phyloP scores from a whole-genome alignment of 2,888 invertebrate species.

The Dicyrtoma fusca region DNA sequence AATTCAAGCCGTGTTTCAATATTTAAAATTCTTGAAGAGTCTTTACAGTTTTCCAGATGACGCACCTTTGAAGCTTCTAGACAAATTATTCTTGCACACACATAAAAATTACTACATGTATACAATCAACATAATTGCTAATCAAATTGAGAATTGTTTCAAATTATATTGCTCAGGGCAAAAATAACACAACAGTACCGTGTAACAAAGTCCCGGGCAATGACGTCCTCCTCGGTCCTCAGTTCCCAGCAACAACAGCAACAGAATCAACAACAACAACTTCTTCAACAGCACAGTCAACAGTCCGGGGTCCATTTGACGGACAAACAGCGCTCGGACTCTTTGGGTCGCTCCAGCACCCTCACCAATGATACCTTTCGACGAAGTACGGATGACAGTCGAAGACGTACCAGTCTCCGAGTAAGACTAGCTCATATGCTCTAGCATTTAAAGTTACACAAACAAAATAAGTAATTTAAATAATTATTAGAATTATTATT shows the following conservation, averaged over 20 bases:
- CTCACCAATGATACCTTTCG: conserved; percentile 51
- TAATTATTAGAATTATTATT: no score
- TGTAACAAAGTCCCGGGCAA: conserved; percentile 53
- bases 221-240: conserved; percentile 19
- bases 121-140: no score
- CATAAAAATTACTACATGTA: no score
- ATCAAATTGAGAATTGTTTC: no score
- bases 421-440: conserved; percentile 61
- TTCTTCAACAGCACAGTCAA: neutral
- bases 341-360: conserved; percentile 49
- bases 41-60: no score
- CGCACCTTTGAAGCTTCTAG: no score
- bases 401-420: conserved; percentile 66
- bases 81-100: no score
- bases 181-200: conserved; percentile 57
- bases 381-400: conserved; percentile 52
- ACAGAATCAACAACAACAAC: neutral
- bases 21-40: no score
- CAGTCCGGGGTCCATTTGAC: conserved; percentile 25
- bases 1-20: no score
- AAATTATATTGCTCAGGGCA: conserved; percentile 42
- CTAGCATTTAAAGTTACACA: no score
- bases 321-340: conserved; percentile 55
- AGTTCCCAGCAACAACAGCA: neutral
- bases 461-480: conserved; percentile 12